Percentiles rank a stretch among this genome's conserved stretches.
Conservation (phyloP, 2,888 invertebrate species). For the Leptopilina drosophilae region DNA sequence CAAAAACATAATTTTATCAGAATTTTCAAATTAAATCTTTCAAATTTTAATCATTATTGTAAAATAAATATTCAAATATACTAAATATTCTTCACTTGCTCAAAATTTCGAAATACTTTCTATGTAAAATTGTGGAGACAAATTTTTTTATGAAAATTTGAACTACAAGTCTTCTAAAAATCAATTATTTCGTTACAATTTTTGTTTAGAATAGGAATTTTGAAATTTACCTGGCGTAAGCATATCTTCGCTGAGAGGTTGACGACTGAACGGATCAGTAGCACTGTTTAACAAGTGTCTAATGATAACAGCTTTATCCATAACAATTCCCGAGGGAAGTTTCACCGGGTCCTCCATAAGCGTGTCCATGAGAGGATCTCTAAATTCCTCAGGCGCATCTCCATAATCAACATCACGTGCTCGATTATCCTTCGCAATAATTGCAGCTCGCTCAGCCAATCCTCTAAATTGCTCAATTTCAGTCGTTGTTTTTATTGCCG, state of each 20-base stretch:
- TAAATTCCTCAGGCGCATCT: slow-evolving; percentile 97
- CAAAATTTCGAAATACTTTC: no score
- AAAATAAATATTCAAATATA: no score
- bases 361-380: slow-evolving; percentile 98
- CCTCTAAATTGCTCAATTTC: slow-evolving; percentile 92
- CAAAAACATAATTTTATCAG: no score
- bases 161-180: no score
- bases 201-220: no score
- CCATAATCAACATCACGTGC: slow-evolving; percentile 94
- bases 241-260: slow-evolving; percentile 95
- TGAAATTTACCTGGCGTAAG: slow-evolving; percentile 86
- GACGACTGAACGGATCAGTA: slow-evolving; percentile 98
- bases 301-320: slow-evolving; percentile 96
- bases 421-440: slow-evolving; percentile 88
- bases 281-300: slow-evolving; percentile 96
- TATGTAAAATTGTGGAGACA: no score
- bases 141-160: no score
- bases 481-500: slow-evolving; percentile 88
- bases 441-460: slow-evolving; percentile 87
- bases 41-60: no score
- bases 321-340: slow-evolving; percentile 91
- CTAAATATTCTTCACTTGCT: no score
- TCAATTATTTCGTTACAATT: no score
- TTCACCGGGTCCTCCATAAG: slow-evolving; percentile 97
- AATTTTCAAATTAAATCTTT: no score